Evolutionary conservation across 2,888 invertebrate genomes (phyloP), one percentile per base, ranked within the genome.

Genomic region (Mythimna loreyi): DNA sequence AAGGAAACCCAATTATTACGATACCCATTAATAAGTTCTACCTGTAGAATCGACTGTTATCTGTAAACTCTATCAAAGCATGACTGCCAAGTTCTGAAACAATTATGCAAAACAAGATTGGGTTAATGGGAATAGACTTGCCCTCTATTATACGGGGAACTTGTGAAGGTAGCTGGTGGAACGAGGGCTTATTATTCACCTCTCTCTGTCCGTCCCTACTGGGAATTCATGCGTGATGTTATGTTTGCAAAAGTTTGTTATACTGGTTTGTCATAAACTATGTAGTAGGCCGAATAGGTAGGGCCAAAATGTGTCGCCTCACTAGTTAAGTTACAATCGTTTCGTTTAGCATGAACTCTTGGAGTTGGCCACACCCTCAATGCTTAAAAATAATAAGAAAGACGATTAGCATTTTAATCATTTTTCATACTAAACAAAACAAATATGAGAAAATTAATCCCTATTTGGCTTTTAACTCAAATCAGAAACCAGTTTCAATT

Each of bases 101-200:
- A 72, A 73, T 72, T 66, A 72, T 66, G 73, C 43, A 72, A 71
- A 72, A 50, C 72, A 72, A 71, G 72, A 72, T 71, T 72, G 49
- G 55, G 21, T 72, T 72, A 72, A 64, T 70, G 21, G 55, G 25
- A 25, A 30, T 40, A 6, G 72, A 72, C 40, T 72, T 11, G 49
- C 40, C 72, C 62, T 33, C 40, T 56, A 64, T 70, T 72, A 64
- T 49, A 43, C 33, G 33, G 19, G 23, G 40, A 69, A 49, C 55
- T 56, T 64, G 55, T 72, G 62, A 28, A 47, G 28, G 28, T 55
- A 13, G n/a, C 45, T 30, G 11, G 3, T 11, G 25, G 55, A 71
- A 53, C 45, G 23, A 21, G 25, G 47, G 64, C 25, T 47, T 40
- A 63, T 70, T 70, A 49, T 71, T 63, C 25, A 72, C 33, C 11